A percentile compares a stretch with the other conserved stretches of the same genome.
Evolutionary conservation across 1,140 invertebrate genomes (phyloP).

Genomic region (Ditylenchus dipsaci): DNA sequence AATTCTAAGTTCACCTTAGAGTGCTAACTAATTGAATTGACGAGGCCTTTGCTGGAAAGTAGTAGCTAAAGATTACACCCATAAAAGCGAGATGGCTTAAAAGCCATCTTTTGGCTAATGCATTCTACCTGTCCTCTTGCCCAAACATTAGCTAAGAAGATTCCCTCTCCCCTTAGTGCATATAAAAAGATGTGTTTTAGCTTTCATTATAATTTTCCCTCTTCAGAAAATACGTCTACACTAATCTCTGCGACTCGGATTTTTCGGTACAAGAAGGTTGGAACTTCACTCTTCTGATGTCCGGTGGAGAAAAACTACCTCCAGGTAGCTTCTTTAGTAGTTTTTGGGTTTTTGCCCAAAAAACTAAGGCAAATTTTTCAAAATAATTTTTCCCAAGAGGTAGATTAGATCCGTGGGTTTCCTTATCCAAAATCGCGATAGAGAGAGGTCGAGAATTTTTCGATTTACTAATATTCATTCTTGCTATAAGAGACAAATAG

Average conservation of each 20-base stretch:
- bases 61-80: too few species aligned
- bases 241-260: too few species aligned
- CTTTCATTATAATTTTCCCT: not conserved
- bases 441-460: too few species aligned
- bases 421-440: not conserved
- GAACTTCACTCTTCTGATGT: not conserved
- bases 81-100: too few species aligned
- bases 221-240: not conserved
- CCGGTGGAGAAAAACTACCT: conserved; percentile 16
- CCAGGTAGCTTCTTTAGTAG: not conserved
- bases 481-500: too few species aligned
- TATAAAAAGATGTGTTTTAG: not conserved
- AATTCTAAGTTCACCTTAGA: too few species aligned
- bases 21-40: too few species aligned
- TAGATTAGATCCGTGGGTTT: not conserved
- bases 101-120: too few species aligned
- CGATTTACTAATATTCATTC: too few species aligned
- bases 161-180: not conserved
- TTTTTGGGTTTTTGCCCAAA: not conserved
- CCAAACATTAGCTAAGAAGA: not conserved
- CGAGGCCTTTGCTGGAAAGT: too few species aligned
- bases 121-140: too few species aligned
- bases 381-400: not conserved
- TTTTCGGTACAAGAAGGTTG: not conserved
- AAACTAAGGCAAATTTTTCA: not conserved